Evolutionary conservation across 1,140 invertebrate genomes (phyloP).

Genomic region (Papilio polytes): DNA sequence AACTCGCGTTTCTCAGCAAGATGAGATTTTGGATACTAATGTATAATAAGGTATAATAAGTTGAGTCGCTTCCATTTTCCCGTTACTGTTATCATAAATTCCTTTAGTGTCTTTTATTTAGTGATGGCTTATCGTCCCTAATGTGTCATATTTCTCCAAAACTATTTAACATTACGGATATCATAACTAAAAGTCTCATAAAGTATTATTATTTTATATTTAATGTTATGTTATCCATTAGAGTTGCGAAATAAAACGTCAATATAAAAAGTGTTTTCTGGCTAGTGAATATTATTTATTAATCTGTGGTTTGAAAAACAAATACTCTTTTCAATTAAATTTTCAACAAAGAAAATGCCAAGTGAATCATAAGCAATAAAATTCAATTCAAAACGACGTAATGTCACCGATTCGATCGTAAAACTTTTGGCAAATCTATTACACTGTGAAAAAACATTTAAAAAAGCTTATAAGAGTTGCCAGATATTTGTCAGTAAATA

Average conservation of each 20-base stretch:
- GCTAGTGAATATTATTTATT: not conserved
- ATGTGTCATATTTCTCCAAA: not conserved
- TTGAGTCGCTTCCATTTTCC: no score
- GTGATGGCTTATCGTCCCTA: not conserved
- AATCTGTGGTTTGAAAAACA: not conserved
- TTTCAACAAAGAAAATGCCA: not conserved
- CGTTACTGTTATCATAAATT: not conserved
- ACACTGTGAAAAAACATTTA: not conserved
- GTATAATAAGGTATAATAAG: no score
- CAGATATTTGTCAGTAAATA: conserved; percentile 4
- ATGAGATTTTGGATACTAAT: no score
- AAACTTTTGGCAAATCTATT: conserved; percentile 10
- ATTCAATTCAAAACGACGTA: conserved; percentile 15
- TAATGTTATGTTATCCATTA: not conserved
- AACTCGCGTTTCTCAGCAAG: no score
- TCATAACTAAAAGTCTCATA: not conserved
- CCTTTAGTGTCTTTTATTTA: not conserved
- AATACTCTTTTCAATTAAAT: not conserved
- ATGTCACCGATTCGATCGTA: conserved; percentile 15
- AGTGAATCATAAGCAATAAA: conserved; percentile 26
- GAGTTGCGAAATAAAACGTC: not conserved
- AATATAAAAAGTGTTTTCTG: not conserved
- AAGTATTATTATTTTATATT: not conserved
- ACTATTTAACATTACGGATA: not conserved
- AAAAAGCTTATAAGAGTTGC: not conserved